Evolutionary conservation across 2,113 vertebrate species (phyloP).

Genomic region (Saccopteryx bilineata): DNA sequence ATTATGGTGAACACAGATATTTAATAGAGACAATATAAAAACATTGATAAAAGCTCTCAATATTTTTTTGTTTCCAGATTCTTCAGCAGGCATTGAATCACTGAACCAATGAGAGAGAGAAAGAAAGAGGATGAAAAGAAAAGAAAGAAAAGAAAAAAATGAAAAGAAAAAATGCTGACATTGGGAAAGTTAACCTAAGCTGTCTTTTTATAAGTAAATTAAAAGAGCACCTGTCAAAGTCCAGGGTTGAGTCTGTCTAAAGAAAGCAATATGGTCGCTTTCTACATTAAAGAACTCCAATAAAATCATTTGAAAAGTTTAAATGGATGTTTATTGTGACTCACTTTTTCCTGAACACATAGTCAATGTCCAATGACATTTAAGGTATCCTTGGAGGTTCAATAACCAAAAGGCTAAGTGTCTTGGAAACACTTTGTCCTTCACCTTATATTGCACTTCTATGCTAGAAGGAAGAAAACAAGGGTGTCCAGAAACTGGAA

Average conservation of each 20-base stretch:
- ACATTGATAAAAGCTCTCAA: not conserved
- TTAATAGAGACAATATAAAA: not conserved
- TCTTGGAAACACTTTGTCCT: conserved; percentile 45
- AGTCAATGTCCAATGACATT: conserved; percentile 49
- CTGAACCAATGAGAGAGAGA: not conserved
- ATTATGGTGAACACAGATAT: not conserved
- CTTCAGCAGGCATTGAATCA: conserved; percentile 31
- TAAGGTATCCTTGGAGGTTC: conserved; percentile 60
- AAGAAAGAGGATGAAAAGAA: not conserved
- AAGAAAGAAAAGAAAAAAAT: no score
- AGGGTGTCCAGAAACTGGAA: not conserved
- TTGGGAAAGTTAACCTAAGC: not conserved
- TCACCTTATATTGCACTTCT: not conserved
- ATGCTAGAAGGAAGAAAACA: not conserved
- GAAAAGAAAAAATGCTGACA: not conserved
- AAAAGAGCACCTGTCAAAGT: conserved; percentile 39
- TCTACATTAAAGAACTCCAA: conserved; percentile 50
- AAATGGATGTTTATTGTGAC: conserved; percentile 27
- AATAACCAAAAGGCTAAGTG: conserved; percentile 59
- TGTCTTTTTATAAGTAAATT: conserved; percentile 52
- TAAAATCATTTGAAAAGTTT: conserved; percentile 61
- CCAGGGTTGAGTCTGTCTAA: not conserved
- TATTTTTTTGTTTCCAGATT: conserved; percentile 51
- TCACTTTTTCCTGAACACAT: conserved; percentile 57
- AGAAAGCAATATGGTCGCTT: not conserved